phyloP scores from a whole-genome alignment of 64 coral and sea anemone genomes.

The Stylophora pistillata region DNA sequence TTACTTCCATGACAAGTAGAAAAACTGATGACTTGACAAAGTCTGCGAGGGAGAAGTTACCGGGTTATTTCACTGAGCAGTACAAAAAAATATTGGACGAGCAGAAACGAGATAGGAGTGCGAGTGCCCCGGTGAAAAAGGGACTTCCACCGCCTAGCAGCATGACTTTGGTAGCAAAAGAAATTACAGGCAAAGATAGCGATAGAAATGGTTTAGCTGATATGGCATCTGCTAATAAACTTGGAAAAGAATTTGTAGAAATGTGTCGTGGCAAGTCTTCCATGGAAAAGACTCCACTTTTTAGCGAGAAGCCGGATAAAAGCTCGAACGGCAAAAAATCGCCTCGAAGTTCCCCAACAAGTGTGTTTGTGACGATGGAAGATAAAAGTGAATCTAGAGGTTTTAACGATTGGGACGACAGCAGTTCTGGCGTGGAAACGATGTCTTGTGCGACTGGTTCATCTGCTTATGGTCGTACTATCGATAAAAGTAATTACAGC shows the following conservation, averaged over 20 bases:
- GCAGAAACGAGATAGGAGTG: neutral
- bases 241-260: neutral
- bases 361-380: neutral
- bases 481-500: neutral
- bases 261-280: neutral
- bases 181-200: neutral
- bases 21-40: neutral
- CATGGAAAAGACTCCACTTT: neutral
- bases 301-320: neutral
- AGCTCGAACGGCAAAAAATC: neutral
- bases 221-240: neutral
- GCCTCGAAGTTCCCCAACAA: neutral
- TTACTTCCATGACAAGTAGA: neutral
- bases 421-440: slow-evolving; percentile 29
- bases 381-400: neutral
- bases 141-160: neutral
- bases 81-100: slow-evolving; percentile 52
- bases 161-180: neutral
- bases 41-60: slow-evolving; percentile 24
- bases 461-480: neutral
- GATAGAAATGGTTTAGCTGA: too few species aligned
- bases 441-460: slow-evolving; percentile 16
- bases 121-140: too few species aligned
- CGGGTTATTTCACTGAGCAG: slow-evolving; percentile 76
- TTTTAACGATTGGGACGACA: neutral